phyloP scores from a whole-genome alignment of 2,888 invertebrate genomes.

The Willowsia nigromaculata region DNA sequence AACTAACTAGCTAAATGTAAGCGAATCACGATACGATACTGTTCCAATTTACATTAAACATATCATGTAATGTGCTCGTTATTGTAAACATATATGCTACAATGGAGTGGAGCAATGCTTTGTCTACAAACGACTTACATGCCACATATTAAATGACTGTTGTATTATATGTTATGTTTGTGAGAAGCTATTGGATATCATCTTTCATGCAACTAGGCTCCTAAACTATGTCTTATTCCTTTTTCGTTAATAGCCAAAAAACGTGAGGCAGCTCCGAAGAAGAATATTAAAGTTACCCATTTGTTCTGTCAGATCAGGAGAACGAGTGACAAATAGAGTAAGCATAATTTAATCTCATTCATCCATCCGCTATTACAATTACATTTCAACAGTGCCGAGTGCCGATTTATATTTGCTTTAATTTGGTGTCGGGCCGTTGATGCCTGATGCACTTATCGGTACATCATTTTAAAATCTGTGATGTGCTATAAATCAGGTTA shows the following conservation, averaged over 20 bases:
- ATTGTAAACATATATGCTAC: neutral
- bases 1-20: neutral
- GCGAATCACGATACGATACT: slow-evolving; percentile 18
- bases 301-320: slow-evolving; percentile 41
- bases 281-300: slow-evolving; percentile 32
- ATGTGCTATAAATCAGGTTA: slow-evolving; percentile 17
- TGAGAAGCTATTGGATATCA: neutral
- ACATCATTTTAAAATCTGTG: slow-evolving; percentile 15
- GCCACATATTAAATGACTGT: neutral
- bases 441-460: slow-evolving; percentile 14
- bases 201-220: neutral
- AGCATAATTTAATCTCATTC: slow-evolving; percentile 40
- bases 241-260: slow-evolving; percentile 11
- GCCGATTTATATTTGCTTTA: neutral
- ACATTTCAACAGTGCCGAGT: too few relatives aligned
- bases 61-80: slow-evolving; percentile 1
- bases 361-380: neutral
- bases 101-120: too few relatives aligned
- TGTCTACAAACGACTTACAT: neutral
- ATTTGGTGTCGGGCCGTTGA: neutral
- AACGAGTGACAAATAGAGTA: slow-evolving; percentile 31
- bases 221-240: neutral
- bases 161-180: neutral
- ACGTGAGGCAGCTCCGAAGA: slow-evolving; percentile 25
- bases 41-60: slow-evolving; percentile 1